Conservation (phyloP, 2,888 invertebrate genomes). For the Aleiodes testaceus region DNA sequence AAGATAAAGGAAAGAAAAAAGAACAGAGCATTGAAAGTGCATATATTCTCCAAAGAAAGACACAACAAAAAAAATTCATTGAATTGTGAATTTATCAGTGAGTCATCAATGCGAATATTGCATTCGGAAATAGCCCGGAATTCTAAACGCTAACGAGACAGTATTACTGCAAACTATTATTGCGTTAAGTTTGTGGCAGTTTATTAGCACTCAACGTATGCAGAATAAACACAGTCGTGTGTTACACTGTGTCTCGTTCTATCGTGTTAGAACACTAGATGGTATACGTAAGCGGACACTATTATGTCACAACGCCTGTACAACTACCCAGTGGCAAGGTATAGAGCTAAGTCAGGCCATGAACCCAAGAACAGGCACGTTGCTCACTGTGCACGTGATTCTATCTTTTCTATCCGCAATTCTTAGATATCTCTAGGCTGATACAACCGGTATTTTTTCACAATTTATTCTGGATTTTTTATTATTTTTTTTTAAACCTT, state of each 20-base stretch:
- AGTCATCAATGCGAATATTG: not conserved
- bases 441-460: not conserved
- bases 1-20: conserved; percentile 31
- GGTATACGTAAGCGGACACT: conserved; percentile 30
- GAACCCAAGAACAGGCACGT: conserved; percentile 62
- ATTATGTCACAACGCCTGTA: conserved; percentile 39
- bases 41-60: conserved; percentile 15
- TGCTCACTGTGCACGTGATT: conserved; percentile 62
- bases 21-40: conserved; percentile 36
- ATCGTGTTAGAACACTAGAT: conserved; percentile 8
- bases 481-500: not conserved
- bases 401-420: conserved; percentile 12
- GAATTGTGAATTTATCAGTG: too few species aligned
- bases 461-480: not conserved
- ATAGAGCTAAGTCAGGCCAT: conserved; percentile 58
- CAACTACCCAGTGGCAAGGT: conserved; percentile 27
- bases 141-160: not conserved
- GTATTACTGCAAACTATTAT: not conserved
- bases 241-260: not conserved
- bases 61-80: conserved; percentile 14
- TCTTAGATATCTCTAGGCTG: not conserved
- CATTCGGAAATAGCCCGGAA: not conserved
- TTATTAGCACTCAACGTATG: not conserved
- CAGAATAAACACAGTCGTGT: not conserved
- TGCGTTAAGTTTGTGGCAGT: not conserved